Conservation (phyloP, 2,113 vertebrate genomes). For the Eidolon helvum region DNA sequence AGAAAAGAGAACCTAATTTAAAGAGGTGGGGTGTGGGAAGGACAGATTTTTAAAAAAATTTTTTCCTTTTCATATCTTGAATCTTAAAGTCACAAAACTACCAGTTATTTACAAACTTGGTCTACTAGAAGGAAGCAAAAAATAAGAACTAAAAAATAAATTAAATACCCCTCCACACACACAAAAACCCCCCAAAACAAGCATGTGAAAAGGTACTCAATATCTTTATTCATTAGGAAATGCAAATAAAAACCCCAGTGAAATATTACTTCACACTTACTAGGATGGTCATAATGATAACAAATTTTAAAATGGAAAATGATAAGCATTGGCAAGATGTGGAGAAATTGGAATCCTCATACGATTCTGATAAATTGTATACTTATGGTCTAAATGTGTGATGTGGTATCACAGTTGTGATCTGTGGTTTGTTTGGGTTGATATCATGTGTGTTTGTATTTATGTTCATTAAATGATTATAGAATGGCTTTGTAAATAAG, state of each 20-base stretch:
- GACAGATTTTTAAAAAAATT: neutral
- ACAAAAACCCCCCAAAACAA: neutral
- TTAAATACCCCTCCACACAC: too few species aligned
- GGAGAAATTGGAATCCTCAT: neutral
- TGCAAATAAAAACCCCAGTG: neutral
- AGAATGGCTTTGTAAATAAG: neutral
- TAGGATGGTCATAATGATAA: neutral
- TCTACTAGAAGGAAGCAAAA: neutral
- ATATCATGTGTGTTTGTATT: neutral
- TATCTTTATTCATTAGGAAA: neutral
- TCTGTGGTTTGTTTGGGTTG: conserved; percentile 2
- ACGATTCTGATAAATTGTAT: neutral
- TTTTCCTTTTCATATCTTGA: neutral
- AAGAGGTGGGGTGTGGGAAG: neutral
- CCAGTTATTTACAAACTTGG: neutral
- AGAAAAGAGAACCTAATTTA: neutral
- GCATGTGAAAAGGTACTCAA: neutral
- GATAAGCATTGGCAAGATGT: neutral
- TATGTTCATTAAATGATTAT: neutral
- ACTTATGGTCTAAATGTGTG: neutral
- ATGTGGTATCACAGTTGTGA: neutral
- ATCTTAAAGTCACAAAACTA: neutral
- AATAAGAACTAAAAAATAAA: too few species aligned
- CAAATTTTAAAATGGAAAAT: neutral
- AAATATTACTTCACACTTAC: neutral